Evolutionary conservation across 2,113 vertebrate species (phyloP).

Genomic region (Lamprotornis superbus): DNA sequence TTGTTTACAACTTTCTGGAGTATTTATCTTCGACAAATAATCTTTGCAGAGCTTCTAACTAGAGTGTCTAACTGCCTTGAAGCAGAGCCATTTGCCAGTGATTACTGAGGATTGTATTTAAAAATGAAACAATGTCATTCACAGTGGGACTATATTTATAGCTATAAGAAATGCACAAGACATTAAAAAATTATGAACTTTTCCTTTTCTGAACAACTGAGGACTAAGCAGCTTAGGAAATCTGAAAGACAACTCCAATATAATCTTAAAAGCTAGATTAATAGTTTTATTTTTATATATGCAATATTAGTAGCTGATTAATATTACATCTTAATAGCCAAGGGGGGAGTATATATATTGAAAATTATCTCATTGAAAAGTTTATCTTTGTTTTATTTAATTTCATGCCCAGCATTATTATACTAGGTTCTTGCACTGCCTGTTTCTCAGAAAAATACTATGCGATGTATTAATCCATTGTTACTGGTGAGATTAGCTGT

Average conservation of each 20-base stretch:
- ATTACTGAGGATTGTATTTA: not conserved
- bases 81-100: not conserved
- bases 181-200: not conserved
- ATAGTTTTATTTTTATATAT: not conserved
- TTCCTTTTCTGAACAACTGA: not conserved
- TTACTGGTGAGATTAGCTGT: not conserved
- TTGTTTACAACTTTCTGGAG: not conserved
- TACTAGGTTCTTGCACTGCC: not conserved
- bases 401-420: not conserved
- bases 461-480: not conserved
- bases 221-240: not conserved
- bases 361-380: not conserved
- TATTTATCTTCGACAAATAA: slow-evolving; percentile 9
- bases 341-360: not conserved
- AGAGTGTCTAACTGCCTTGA: not conserved
- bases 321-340: not conserved
- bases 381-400: not conserved
- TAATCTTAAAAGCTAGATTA: not conserved
- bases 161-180: not conserved
- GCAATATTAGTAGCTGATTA: not conserved
- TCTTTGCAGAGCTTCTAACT: not conserved
- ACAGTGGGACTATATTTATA: not conserved
- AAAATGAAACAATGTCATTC: not conserved
- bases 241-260: not conserved
- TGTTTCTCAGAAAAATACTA: not conserved